Percentiles rank a stretch among this genome's conserved stretches.
These are phyloP conservation scores for Pedionomus torquatus DNA, from an alignment of 2,113 vertebrate genomes.

Conservation along the genomic window DNA sequence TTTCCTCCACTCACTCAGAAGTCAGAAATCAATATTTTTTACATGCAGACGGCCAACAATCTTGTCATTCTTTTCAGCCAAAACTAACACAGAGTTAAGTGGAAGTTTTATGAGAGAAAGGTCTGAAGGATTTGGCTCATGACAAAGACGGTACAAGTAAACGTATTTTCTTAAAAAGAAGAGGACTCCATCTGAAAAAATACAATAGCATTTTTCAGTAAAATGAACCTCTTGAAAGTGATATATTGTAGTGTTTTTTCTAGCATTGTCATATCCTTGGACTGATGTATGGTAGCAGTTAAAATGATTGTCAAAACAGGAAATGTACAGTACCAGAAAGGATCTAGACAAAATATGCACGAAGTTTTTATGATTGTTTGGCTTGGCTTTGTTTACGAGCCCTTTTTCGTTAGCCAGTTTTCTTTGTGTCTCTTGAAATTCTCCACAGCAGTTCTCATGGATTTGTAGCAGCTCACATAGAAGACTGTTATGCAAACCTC, in stretches of 20 bases:
- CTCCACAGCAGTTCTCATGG: neutral
- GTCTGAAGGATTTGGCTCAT: neutral
- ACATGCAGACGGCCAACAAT: neutral
- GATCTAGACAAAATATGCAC: conserved; percentile 32
- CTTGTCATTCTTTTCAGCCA: neutral
- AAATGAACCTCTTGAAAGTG: conserved; percentile 40
- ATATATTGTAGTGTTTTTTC: conserved; percentile 19
- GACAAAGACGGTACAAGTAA: neutral
- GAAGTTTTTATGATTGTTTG: conserved; percentile 26
- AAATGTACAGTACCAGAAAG: conserved; percentile 41
- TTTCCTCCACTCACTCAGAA: neutral
- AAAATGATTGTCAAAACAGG: conserved; percentile 64
- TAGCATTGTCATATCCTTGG: conserved; percentile 40
- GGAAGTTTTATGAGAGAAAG: conserved; percentile 6
- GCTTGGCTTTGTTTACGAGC: conserved; percentile 36
- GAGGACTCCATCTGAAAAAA: conserved; percentile 10
- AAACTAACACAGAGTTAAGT: neutral
- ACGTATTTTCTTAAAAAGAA: conserved; percentile 23
- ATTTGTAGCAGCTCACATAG: neutral
- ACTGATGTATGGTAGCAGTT: conserved; percentile 56
- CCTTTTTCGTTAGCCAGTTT: conserved; percentile 21
- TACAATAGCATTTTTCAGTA: conserved; percentile 18
- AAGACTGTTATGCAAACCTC: neutral
- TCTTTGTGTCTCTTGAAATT: conserved; percentile 8
- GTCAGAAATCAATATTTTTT: neutral